Evolutionary conservation across 2,888 invertebrate genomes (phyloP), one percentile per base, ranked within the genome.

Genomic region (Ophonus ardosiacus): DNA sequence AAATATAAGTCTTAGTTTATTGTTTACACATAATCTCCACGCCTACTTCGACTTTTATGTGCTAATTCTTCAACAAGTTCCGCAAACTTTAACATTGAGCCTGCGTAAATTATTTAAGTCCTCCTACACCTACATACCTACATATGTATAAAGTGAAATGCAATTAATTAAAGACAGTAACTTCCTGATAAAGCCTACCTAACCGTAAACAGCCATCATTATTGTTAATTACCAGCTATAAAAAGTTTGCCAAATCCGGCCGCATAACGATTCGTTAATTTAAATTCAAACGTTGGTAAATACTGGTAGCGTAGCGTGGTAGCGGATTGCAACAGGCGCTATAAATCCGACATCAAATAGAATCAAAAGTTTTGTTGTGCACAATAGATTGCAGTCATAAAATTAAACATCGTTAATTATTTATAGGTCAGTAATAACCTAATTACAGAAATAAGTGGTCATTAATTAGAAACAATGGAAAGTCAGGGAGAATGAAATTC

Each of bases 201-300:
- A 17, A 56, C 78, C 78, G 57, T 78, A 78, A 74, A 78, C 8
- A 78, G 78, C 56, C 18, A 18, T 74, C 71, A 74, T 18, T 40
- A 43, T 74, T 40, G 71, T 74, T 78, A 78, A 57, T 57, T 65
- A 81, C 15, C 43, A 38, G 63, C 21, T 63, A 81, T 81, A 81
- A 81, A 81, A 81, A 61, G 17, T 63, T 81, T 61, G 65, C 81
- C 81, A 81, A 81, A 81, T 81, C 81, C 81, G 65, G 65, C 40
- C 61, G 10, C 63, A 18, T 7, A 65, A 65, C 17, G 43, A 51
- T 74, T 74, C 24, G 43, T 51, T 51, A 51, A 51, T 51, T 51
- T 51, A 43, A 43, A 74, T 74, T 40, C 40, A 74, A 43, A 74
- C 43, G 71, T 74, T 74, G 40, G 71, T 40, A 74, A 74, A 74